Conservation (phyloP, 1,140 invertebrate genomes). For the Plectus sambesii region DNA sequence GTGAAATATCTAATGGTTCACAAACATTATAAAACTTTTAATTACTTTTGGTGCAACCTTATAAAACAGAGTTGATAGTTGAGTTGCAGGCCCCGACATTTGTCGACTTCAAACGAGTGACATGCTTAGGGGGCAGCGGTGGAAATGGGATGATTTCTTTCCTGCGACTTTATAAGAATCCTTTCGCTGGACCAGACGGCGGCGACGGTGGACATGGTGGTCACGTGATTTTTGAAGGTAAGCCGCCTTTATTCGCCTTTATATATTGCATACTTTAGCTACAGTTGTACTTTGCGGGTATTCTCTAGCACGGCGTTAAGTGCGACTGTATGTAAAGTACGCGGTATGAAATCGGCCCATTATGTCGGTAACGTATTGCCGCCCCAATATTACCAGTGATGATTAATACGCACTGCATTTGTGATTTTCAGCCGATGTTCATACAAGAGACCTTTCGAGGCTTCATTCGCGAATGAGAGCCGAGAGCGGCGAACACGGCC, state of each 20-base stretch:
- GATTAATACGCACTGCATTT: too few relatives aligned
- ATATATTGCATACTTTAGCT: too few relatives aligned
- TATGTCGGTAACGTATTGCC: too few relatives aligned
- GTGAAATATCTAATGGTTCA: too few relatives aligned
- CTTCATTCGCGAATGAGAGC: slow-evolving; percentile 10
- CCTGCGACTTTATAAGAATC: slow-evolving; percentile 62
- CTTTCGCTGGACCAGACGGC: slow-evolving; percentile 80
- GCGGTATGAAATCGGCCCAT: too few relatives aligned
- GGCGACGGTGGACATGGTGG: slow-evolving; percentile 95
- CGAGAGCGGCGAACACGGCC: slow-evolving; percentile 52
- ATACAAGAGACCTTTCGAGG: slow-evolving; percentile 24
- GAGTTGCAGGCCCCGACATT: slow-evolving; percentile 38
- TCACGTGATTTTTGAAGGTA: slow-evolving; percentile 75
- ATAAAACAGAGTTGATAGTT: too few relatives aligned
- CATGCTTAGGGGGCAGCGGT: slow-evolving; percentile 66
- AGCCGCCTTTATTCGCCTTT: too few relatives aligned
- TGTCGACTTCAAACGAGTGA: slow-evolving; percentile 50
- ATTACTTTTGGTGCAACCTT: too few relatives aligned
- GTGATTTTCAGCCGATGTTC: slow-evolving; percentile 35
- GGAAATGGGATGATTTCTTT: slow-evolving; percentile 84
- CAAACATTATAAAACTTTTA: too few relatives aligned
- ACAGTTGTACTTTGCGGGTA: slow-evolving; percentile 1
- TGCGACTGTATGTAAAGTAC: too few relatives aligned
- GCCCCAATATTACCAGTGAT: too few relatives aligned
- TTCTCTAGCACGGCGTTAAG: too few relatives aligned